Evolutionary conservation across 2,113 vertebrate species (phyloP).

Genomic region (Mesocricetus auratus): DNA sequence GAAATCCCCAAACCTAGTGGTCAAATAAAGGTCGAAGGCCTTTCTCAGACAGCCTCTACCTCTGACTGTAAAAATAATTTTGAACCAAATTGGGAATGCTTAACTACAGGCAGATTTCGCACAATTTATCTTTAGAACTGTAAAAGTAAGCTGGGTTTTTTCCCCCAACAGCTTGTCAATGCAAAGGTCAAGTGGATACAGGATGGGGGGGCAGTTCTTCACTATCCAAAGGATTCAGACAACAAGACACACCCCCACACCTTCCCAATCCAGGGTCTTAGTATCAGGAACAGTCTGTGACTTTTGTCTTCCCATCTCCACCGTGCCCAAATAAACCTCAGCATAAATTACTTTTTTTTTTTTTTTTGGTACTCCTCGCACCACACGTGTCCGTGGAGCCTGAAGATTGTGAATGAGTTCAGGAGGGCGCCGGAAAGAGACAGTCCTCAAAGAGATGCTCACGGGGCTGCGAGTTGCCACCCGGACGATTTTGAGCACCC

Average conservation of each 20-base stretch:
- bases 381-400: background rate
- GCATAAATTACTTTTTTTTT: background rate
- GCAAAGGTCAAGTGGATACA: background rate
- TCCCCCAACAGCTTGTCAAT: background rate
- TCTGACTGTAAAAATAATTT: constrained; percentile 43
- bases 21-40: constrained; percentile 47
- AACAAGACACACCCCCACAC: background rate
- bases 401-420: background rate
- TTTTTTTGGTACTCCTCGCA: background rate
- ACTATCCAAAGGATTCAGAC: background rate
- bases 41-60: constrained; percentile 15
- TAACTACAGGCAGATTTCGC: constrained; percentile 34
- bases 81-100: constrained; percentile 56
- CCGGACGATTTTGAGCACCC: background rate
- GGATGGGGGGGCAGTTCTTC: background rate
- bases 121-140: constrained; percentile 12
- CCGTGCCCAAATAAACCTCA: constrained; percentile 3
- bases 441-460: background rate
- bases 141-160: constrained; percentile 18
- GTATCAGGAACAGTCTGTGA: background rate
- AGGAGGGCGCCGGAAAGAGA: background rate
- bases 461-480: background rate
- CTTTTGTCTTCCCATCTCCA: background rate
- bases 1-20: constrained; percentile 32
- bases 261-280: background rate